Conservation (phyloP, 2,888 invertebrate genomes). For the Axea sp. region DNA sequence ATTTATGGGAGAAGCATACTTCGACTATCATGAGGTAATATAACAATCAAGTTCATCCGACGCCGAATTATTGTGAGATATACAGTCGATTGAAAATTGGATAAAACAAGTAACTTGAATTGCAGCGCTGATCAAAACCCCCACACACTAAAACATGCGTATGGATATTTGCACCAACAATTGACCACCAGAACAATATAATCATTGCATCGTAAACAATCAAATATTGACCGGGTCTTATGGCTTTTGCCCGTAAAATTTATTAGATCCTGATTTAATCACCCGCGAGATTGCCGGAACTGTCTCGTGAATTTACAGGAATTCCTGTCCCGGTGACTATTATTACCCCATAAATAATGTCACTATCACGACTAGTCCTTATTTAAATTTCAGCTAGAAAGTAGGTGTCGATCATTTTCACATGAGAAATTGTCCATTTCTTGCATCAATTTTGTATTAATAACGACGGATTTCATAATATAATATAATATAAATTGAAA, state of each 20-base stretch:
- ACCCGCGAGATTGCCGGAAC: conserved; percentile 36
- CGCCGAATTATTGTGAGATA: conserved; percentile 39
- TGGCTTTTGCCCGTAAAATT: conserved; percentile 33
- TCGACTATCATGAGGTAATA: conserved; percentile 39
- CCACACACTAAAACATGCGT: conserved; percentile 30
- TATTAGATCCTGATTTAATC: conserved; percentile 58
- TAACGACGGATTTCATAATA: too few species aligned
- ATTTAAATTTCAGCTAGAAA: conserved; percentile 5
- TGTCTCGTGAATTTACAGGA: conserved; percentile 50
- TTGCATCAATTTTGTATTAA: too few species aligned
- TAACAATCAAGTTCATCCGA: conserved; percentile 45
- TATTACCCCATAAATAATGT: conserved; percentile 62
- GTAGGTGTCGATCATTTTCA: background rate
- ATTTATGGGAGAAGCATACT: conserved; percentile 42
- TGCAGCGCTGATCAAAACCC: conserved; percentile 33
- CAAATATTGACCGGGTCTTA: conserved; percentile 32
- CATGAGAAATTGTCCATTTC: background rate
- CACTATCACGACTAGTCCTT: conserved; percentile 18
- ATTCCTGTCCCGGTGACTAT: conserved; percentile 48
- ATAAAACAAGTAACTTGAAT: conserved; percentile 45
- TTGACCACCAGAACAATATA: conserved; percentile 48
- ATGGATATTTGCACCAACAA: conserved; percentile 42
- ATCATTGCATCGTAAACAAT: conserved; percentile 48
- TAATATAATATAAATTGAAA: too few species aligned
- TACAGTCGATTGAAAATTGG: conserved; percentile 48